Evolutionary conservation across 1,140 invertebrate species (phyloP), one percentile per base, ranked within the genome.

Genomic region (Ceratina japonica): DNA sequence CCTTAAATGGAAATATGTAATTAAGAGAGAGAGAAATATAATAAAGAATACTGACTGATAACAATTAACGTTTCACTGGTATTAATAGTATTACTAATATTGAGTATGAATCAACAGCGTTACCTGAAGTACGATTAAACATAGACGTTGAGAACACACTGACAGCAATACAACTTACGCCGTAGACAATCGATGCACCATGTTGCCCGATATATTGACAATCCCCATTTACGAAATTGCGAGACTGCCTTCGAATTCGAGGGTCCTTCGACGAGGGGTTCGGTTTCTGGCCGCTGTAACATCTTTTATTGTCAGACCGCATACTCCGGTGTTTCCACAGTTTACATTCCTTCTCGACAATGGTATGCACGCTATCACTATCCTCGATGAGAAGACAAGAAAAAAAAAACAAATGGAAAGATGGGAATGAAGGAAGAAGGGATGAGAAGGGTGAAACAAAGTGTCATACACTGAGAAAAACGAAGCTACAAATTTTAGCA

Each of bases 201-300:
- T 61, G 56, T 73, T 65, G 51, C 20, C 31, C 63, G 27, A 82
- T 70, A 71, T 82, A 84, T 83, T 58, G 82, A 54, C 83, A 83
- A 85, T 83, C 27, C 76, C 84, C 83, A 86, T 86, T 86, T 86
- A 66, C 77, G 59, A 82, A 86, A 86, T 86, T 86, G 84, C 83
- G 54, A 51, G 63, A 37, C 18, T 58, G 74, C 64, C 31, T 65
- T 63, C 76, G 73, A 76, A 80, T 82, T 73, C 76, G 63, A 65
- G 80, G 83, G 80, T 68, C 52, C 73, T 74, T 68, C 62, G 65
- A 72, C 37, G 63, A 59, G 76, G 77, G 80, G 65, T 62, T 59
- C 65, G 70, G 58, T 75, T 81, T 64, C 51, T 64, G 49, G 49
- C 75, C 71, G 37, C 37, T 44, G 75, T 86, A 85, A 86, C 76